Percentiles rank a stretch among this genome's conserved stretches.
Evolutionary conservation across 2,113 vertebrate genomes (phyloP).

Genomic region (Osmerus mordax): DNA sequence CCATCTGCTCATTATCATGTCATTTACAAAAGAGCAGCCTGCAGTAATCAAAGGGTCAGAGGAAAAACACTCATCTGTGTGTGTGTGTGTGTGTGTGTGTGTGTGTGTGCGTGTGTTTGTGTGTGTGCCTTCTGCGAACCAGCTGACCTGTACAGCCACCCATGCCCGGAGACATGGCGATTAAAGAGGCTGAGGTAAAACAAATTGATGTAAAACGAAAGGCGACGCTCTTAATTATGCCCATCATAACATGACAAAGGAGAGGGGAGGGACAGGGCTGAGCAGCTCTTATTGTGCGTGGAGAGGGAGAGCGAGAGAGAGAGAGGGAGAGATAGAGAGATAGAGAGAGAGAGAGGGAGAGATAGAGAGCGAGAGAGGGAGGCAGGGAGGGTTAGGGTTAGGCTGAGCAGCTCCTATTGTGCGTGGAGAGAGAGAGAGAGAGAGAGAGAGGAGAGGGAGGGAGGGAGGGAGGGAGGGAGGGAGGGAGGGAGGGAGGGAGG

Average conservation of each 20-base stretch:
- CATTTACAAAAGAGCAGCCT: no score
- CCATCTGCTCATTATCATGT: no score
- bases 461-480: neutral
- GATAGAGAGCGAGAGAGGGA: neutral
- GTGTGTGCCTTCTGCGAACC: neutral
- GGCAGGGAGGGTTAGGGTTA: neutral
- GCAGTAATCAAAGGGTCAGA: no score
- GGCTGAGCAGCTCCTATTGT: neutral
- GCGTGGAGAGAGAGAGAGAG: neutral
- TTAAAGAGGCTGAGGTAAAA: no score
- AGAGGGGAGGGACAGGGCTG: neutral
- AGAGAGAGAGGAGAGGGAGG: neutral
- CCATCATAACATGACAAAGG: no score
- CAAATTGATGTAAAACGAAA: no score
- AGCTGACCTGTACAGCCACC: neutral
- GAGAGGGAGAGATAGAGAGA: neutral
- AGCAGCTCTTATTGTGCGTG: neutral
- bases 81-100: slow-evolving; percentile 4
- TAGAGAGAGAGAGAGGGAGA: neutral
- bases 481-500: no score
- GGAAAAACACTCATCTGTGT: neutral
- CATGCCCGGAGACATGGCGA: neutral
- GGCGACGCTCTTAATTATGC: no score
- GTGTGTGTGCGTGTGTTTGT: neutral
- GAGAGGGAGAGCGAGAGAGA: neutral